These are phyloP conservation scores for Conops quadrifasciatus DNA, from an alignment of 2,888 invertebrate species.

Conservation along the genomic window DNA sequence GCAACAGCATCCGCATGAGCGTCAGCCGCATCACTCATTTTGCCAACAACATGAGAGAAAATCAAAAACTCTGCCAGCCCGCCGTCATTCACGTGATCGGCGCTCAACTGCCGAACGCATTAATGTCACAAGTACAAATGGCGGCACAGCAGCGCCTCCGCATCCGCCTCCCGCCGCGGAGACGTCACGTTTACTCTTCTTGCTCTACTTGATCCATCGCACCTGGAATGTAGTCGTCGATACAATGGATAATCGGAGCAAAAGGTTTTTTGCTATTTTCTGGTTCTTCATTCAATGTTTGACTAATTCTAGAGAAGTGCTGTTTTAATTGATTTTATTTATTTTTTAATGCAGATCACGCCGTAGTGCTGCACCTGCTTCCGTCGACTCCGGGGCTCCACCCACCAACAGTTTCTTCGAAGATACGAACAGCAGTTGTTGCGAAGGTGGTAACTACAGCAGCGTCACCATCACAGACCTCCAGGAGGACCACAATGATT, in stretches of 20 bases:
- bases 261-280: conserved; percentile 62
- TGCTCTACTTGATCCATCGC: conserved; percentile 74
- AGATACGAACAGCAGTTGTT: conserved; percentile 42
- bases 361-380: conserved; percentile 47
- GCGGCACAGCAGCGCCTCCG: conserved; percentile 21
- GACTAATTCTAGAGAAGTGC: background rate
- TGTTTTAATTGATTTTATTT: background rate
- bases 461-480: conserved; percentile 57
- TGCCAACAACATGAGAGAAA: conserved; percentile 25
- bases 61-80: conserved; percentile 58
- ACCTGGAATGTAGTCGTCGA: conserved; percentile 76
- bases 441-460: conserved; percentile 48
- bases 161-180: conserved; percentile 61
- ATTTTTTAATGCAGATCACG: conserved; percentile 47
- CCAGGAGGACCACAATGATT: conserved; percentile 46
- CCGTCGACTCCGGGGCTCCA: conserved; percentile 43
- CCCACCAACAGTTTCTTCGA: conserved; percentile 46
- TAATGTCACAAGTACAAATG: conserved; percentile 19
- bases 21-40: conserved; percentile 5
- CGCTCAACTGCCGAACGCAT: conserved; percentile 23
- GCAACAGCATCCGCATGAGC: conserved; percentile 7
- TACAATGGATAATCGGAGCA: conserved; percentile 68
- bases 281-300: background rate
- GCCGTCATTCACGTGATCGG: conserved; percentile 44
- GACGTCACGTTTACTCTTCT: conserved; percentile 71